These are phyloP conservation scores for Tipula helvola DNA, from an alignment of 2,888 invertebrate species.

Conservation along the genomic window DNA sequence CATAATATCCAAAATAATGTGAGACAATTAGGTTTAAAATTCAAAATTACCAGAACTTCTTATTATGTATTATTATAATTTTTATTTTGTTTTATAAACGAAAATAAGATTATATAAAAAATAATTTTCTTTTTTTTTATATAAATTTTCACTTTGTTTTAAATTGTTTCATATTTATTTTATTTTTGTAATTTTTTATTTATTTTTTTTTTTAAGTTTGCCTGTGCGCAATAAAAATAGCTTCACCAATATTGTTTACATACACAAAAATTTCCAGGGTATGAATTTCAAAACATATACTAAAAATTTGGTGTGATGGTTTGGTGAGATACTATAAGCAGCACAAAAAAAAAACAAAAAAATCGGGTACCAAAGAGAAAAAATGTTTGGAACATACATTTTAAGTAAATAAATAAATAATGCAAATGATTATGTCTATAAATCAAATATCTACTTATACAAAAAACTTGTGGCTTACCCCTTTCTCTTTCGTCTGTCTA, in stretches of 20 bases:
- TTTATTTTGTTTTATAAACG: not conserved
- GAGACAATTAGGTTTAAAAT: not conserved
- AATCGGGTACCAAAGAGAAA: not conserved
- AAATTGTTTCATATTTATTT: conserved; percentile 4
- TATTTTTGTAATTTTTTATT: not conserved
- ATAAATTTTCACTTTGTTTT: not conserved
- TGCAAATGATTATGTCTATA: not conserved
- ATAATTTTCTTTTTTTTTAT: not conserved
- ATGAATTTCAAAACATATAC: conserved; percentile 4
- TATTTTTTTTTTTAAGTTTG: not conserved
- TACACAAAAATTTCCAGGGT: conserved; percentile 4
- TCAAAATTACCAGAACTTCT: not conserved
- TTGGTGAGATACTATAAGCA: not conserved
- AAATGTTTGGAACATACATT: not conserved
- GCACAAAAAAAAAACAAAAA: not conserved
- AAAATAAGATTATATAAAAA: not conserved
- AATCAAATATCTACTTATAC: not conserved
- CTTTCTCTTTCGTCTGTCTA: not conserved
- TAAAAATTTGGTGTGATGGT: not conserved
- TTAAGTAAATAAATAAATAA: not conserved
- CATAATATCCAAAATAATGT: not conserved
- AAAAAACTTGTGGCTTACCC: not conserved
- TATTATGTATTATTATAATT: not conserved
- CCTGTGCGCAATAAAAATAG: not conserved
- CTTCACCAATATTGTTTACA: conserved; percentile 4